Percentiles rank a stretch among this genome's conserved stretches.
Evolutionary conservation across 2,888 invertebrate species (phyloP).

Genomic region (Microplitis deprimator): DNA sequence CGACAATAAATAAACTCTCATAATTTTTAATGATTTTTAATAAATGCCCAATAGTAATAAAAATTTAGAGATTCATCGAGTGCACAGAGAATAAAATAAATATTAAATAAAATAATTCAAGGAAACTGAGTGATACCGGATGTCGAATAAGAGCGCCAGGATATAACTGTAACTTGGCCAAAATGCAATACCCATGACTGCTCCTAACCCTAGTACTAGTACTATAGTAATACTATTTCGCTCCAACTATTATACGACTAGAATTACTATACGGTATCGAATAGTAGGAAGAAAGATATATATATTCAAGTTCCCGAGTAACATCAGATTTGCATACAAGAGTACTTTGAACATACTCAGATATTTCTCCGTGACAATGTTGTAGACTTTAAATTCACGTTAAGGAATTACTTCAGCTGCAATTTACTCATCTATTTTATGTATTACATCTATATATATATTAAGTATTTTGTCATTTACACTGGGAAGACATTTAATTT

Average conservation of each 20-base stretch:
- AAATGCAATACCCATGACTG: not conserved
- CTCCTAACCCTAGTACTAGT: not conserved
- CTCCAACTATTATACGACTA: not conserved
- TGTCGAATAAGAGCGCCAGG: not conserved
- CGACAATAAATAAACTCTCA: too few relatives aligned
- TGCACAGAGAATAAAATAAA: too few relatives aligned
- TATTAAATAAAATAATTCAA: too few relatives aligned
- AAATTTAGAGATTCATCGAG: too few relatives aligned
- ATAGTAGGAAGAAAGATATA: not conserved
- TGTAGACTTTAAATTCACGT: conserved; percentile 5
- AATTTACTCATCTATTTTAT: not conserved
- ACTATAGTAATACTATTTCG: not conserved
- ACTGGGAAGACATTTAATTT: not conserved
- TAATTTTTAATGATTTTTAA: too few relatives aligned
- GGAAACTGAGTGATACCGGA: not conserved
- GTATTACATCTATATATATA: not conserved
- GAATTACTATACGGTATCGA: conserved; percentile 4
- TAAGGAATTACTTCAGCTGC: not conserved
- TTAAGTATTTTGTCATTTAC: not conserved
- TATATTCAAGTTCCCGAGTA: not conserved
- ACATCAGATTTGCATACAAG: conserved; percentile 20
- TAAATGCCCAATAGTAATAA: too few relatives aligned
- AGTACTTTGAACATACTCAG: conserved; percentile 13
- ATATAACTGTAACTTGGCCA: not conserved
- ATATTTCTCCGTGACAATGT: conserved; percentile 6